A percentile compares a stretch with the other conserved stretches of the same genome.
Conservation (phyloP, 2,797 vertebrate genomes). For the Nasua narica region DNA sequence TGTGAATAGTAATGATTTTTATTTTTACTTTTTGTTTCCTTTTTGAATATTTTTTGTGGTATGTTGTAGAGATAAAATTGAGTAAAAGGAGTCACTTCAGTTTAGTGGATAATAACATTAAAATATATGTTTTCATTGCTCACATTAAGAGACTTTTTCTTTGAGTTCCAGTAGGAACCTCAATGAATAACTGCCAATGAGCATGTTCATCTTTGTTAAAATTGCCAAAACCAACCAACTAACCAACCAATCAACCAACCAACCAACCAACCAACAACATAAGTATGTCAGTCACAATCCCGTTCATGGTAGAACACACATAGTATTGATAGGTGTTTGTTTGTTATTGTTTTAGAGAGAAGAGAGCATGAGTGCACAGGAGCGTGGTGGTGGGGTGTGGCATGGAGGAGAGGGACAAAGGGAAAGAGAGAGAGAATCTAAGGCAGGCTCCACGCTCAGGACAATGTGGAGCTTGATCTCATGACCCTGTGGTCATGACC, state of each 20-base stretch:
- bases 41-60: not conserved
- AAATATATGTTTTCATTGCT: not conserved
- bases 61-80: not conserved
- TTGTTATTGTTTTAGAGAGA: not conserved
- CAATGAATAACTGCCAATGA: not conserved
- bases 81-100: not conserved
- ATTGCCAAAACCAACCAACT: not conserved
- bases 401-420: not conserved
- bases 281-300: not conserved
- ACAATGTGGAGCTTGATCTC: not conserved
- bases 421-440: not conserved
- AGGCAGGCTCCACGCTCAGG: not conserved
- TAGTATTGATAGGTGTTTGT: not conserved
- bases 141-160: not conserved
- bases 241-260: too few species aligned
- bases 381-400: not conserved
- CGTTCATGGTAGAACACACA: not conserved
- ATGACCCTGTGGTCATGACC: not conserved
- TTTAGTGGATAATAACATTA: not conserved
- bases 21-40: not conserved
- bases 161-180: not conserved
- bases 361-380: not conserved
- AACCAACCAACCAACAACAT: not conserved
- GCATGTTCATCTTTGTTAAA: not conserved
- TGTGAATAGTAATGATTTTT: not conserved